Evolutionary conservation across 2,888 invertebrate genomes (phyloP).

Genomic region (Podabrus alpinus): DNA sequence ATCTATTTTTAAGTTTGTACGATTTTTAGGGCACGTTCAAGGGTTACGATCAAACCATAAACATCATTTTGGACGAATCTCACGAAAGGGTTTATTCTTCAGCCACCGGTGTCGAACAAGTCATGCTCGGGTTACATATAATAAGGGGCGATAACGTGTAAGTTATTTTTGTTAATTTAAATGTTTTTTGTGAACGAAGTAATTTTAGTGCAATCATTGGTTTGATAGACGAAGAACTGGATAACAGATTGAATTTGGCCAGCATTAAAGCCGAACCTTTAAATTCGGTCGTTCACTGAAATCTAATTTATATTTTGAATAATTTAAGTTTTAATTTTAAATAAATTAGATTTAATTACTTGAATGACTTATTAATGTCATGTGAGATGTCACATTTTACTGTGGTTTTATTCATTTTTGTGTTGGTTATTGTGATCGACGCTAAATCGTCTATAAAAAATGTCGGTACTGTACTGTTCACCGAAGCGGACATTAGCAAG

Average conservation of each 20-base stretch:
- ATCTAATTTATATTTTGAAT: background rate
- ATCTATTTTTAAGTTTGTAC: constrained; percentile 8
- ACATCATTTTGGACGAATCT: constrained; percentile 95
- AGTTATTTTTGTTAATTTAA: constrained; percentile 48
- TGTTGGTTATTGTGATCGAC: background rate
- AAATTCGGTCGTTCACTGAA: constrained; percentile 77
- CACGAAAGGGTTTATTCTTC: constrained; percentile 98
- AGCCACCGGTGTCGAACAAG: constrained; percentile 89
- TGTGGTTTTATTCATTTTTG: background rate
- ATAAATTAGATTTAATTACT: background rate
- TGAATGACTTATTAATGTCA: background rate
- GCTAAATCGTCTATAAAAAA: constrained; percentile 12
- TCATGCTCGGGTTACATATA: constrained; percentile 95
- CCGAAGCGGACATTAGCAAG: constrained; percentile 45
- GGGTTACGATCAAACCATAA: constrained; percentile 99
- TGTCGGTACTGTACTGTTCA: constrained; percentile 52
- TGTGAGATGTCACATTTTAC: background rate
- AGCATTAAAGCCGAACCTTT: constrained; percentile 84
- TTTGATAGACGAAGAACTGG: constrained; percentile 81
- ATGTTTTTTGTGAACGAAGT: background rate
- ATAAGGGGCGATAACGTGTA: constrained; percentile 97
- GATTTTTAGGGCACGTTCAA: constrained; percentile 84
- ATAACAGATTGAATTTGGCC: constrained; percentile 77
- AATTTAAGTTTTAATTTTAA: background rate
- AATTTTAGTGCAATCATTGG: constrained; percentile 75